These are phyloP conservation scores for Pseudomyrmex gracilis DNA, from an alignment of 1,140 invertebrate genomes.

Conservation along the genomic window DNA sequence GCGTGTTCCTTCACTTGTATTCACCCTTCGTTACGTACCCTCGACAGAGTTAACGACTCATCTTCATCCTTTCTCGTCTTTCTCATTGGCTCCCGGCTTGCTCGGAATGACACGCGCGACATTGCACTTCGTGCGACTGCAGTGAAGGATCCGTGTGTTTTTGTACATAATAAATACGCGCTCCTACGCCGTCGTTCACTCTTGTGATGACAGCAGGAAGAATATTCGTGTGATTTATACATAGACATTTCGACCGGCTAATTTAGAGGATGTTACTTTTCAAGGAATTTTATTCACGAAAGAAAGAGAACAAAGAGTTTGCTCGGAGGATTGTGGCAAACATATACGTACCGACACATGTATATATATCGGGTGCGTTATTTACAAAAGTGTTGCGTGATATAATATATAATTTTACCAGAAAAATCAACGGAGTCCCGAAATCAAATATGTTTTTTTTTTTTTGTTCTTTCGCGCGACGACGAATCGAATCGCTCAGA, in stretches of 20 bases:
- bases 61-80: not conserved
- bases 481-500: slow-evolving; percentile 31
- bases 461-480: not conserved
- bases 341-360: no score
- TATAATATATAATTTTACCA: not conserved
- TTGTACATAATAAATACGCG: not conserved
- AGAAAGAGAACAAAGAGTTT: not conserved
- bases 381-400: no score
- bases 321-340: not conserved
- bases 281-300: not conserved
- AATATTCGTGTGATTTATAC: not conserved
- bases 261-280: not conserved
- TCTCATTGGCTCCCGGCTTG: not conserved
- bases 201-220: not conserved
- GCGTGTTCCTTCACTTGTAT: slow-evolving; percentile 68
- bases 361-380: no score
- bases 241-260: not conserved
- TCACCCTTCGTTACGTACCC: slow-evolving; percentile 69
- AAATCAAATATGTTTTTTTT: not conserved
- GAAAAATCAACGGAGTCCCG: not conserved
- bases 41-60: slow-evolving; percentile 61
- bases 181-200: not conserved
- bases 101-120: not conserved
- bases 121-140: not conserved
- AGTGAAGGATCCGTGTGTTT: not conserved